Conservation (phyloP, 2,113 vertebrate species). For the Amblyornis subalaris region DNA sequence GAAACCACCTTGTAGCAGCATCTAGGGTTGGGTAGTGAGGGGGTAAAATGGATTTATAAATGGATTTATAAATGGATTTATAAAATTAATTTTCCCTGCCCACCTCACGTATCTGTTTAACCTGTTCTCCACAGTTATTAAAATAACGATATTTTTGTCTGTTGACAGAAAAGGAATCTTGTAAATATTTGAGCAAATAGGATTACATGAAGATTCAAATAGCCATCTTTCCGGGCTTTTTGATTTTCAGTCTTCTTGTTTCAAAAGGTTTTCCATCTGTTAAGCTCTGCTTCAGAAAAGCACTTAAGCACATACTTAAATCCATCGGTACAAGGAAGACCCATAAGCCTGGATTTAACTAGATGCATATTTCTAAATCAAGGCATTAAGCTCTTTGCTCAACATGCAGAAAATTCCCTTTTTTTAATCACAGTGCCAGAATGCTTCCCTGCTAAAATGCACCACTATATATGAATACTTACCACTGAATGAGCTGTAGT, state of each 20-base stretch:
- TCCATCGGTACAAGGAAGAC: neutral
- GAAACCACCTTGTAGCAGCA: neutral
- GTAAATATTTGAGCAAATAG: constrained; percentile 9
- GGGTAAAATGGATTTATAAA: neutral
- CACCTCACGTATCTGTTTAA: neutral
- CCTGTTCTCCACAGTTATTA: neutral
- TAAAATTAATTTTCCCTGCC: neutral
- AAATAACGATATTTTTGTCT: neutral
- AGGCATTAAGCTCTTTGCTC: constrained; percentile 17
- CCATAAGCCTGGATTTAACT: constrained; percentile 25
- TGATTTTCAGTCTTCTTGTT: neutral
- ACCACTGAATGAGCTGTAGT: neutral
- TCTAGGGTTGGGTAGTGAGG: neutral
- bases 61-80: no score
- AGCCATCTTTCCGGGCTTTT: neutral
- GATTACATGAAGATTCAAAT: constrained; percentile 15
- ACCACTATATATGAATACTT: neutral
- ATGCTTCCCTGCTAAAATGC: neutral
- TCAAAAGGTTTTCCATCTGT: constrained; percentile 33
- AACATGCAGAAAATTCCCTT: constrained; percentile 8
- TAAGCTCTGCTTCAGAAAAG: constrained; percentile 32
- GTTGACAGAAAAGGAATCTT: neutral
- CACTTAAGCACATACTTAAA: constrained; percentile 30
- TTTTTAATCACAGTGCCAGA: neutral
- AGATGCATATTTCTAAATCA: constrained; percentile 19